Conservation (phyloP, 2,888 invertebrate genomes). For the Desoria tigrina region DNA sequence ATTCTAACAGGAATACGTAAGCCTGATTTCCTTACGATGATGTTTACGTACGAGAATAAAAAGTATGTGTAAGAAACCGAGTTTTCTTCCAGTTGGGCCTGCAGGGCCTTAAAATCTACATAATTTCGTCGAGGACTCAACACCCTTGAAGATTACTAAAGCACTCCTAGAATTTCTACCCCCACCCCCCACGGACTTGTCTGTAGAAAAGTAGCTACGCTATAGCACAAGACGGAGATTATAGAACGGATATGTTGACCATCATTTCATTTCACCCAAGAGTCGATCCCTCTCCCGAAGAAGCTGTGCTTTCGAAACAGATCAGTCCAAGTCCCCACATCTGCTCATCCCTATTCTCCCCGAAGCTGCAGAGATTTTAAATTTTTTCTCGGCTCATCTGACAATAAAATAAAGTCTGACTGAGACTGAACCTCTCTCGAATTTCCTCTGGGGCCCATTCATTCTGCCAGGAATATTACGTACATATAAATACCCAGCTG, state of each 20-base stretch:
- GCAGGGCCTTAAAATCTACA: conserved; percentile 32
- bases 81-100: too few species aligned
- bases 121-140: conserved; percentile 37
- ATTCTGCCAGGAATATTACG: conserved; percentile 21
- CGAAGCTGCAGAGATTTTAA: conserved; percentile 5
- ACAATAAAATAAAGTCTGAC: conserved; percentile 9
- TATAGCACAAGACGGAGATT: too few species aligned
- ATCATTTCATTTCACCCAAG: conserved; percentile 1
- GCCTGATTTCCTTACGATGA: too few species aligned
- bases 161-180: too few species aligned
- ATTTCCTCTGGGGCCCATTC: conserved; percentile 23
- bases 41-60: too few species aligned
- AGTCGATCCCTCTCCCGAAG: conserved; percentile 7
- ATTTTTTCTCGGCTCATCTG: conserved; percentile 9
- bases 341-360: background rate
- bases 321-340: background rate
- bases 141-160: conserved; percentile 35
- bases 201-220: too few species aligned
- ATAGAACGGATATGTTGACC: too few species aligned
- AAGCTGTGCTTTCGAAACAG: background rate
- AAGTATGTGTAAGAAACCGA: too few species aligned
- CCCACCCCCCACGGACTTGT: too few species aligned
- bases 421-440: conserved; percentile 1
- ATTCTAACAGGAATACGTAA: too few species aligned
- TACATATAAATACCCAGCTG: conserved; percentile 31